phyloP scores from a whole-genome alignment of 2,113 vertebrate genomes.

The Axis porcinus region DNA sequence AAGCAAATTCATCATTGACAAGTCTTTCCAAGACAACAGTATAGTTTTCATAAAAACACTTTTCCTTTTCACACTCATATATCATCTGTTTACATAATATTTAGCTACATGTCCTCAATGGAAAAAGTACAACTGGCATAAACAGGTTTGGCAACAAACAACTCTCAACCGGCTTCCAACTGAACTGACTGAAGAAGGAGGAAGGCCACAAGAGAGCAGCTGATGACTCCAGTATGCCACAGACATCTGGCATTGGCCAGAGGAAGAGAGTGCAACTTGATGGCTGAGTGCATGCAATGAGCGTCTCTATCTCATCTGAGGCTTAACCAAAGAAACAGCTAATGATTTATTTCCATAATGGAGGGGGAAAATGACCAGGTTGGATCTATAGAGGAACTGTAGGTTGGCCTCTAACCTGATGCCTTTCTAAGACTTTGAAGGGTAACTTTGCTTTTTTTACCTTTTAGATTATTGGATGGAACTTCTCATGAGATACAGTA shows the following conservation, averaged over 20 bases:
- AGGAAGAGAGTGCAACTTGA: no score
- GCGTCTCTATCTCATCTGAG: background rate
- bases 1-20: conserved; percentile 5
- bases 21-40: background rate
- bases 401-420: background rate
- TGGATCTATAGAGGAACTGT: background rate
- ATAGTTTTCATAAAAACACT: background rate
- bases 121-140: background rate
- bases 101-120: background rate
- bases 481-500: background rate
- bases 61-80: background rate
- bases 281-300: background rate
- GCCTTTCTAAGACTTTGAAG: background rate
- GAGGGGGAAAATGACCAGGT: background rate
- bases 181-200: background rate
- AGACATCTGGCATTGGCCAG: no score
- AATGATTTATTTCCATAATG: background rate
- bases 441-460: conserved; percentile 2
- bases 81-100: background rate
- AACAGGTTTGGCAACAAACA: background rate
- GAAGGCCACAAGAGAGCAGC: no score
- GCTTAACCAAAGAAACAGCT: background rate
- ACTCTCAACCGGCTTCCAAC: background rate
- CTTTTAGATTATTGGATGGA: background rate
- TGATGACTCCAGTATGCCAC: no score